These are phyloP conservation scores for Drosophila leonis DNA, from an alignment of 2,888 invertebrate genomes.

Conservation along the genomic window DNA sequence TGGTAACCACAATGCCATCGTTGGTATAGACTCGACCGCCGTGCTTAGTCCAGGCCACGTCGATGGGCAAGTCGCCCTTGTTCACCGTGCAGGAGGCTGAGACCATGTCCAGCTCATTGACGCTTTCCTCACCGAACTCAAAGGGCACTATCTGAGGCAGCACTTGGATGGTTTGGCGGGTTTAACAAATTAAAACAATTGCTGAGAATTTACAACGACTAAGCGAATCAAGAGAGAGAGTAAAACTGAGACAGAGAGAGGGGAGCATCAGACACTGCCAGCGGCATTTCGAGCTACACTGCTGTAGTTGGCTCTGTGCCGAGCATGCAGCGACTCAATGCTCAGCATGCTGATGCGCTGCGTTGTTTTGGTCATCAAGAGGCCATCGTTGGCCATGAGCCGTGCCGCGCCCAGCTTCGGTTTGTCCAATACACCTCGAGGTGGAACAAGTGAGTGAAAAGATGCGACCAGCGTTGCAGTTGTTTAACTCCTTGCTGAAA, in stretches of 20 bases:
- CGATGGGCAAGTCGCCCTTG: conserved; percentile 92
- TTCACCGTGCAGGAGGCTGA: conserved; percentile 90
- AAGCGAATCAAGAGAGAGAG: conserved; percentile 10
- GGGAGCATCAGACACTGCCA: conserved; percentile 88
- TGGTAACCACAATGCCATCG: conserved; percentile 87
- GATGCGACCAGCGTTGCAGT: conserved; percentile 70
- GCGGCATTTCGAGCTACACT: conserved; percentile 91
- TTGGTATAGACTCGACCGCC: conserved; percentile 86
- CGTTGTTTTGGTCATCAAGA: conserved; percentile 88
- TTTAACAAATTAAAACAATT: conserved; percentile 41
- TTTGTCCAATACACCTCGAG: conserved; percentile 90
- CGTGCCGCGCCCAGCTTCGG: conserved; percentile 87
- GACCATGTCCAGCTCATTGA: conserved; percentile 90
- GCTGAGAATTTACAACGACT: conserved; percentile 29
- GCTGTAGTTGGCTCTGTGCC: conserved; percentile 91
- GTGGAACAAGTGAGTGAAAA: conserved; percentile 12
- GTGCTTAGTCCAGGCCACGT: conserved; percentile 90
- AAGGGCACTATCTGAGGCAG: conserved; percentile 91
- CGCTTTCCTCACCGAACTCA: conserved; percentile 89
- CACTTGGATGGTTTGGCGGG: conserved; percentile 85
- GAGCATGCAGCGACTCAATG: conserved; percentile 89
- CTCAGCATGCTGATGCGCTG: conserved; percentile 89
- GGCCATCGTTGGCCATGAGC: conserved; percentile 87
- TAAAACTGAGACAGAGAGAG: not conserved
- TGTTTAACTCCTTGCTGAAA: conserved; percentile 42